Evolutionary conservation across 1,140 invertebrate genomes (phyloP), one percentile per base, ranked within the genome.

Genomic region (Campoletis sonorensis): DNA sequence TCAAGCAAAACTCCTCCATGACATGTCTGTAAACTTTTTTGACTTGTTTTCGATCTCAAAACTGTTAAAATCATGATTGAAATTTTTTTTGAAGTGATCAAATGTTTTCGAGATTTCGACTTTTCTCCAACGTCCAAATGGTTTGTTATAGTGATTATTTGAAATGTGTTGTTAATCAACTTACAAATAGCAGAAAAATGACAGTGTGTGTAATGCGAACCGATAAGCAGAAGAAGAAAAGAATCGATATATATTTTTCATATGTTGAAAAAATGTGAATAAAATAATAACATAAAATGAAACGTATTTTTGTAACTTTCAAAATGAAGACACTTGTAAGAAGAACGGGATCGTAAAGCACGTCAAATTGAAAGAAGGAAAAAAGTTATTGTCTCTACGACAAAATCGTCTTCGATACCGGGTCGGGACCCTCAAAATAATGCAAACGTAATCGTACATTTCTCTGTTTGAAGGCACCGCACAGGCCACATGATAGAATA

Each of bases 381-480:
- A 67, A 11, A 13, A 11, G 23, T 67, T 67, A 67, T 67, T 67
- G 61, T 67, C 30, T 23, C 26, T 15, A 67, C n/a, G 23, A 27
- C 13, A 23, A 67, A 67, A 67, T 67, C 23, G 26, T 67, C 61
- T 27, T 27, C 8, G 61, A 67, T 67, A 23, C 61, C 1, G 61
- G 4, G 21, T 15, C 4, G 61, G 23, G 61, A 27, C 3, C 23
- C 61, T 27, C 61, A 16, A 67, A 67, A 67, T 67, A 67, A 67
- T 67, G 61, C 61, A 67, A 67, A 67, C 61, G 61, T 67, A 67
- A 67, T 67, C 8, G 61, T 27, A 67, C 23, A 67, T 30, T 67
- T 67, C 21, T 26, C 23, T 16, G 13, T 67, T 67, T 13, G 61
- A 27, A 67, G 30, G 13, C 21, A 27, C 23, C 61, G 23, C 30